phyloP scores from a whole-genome alignment of 2,797 vertebrate species.

The Potorous gilbertii region DNA sequence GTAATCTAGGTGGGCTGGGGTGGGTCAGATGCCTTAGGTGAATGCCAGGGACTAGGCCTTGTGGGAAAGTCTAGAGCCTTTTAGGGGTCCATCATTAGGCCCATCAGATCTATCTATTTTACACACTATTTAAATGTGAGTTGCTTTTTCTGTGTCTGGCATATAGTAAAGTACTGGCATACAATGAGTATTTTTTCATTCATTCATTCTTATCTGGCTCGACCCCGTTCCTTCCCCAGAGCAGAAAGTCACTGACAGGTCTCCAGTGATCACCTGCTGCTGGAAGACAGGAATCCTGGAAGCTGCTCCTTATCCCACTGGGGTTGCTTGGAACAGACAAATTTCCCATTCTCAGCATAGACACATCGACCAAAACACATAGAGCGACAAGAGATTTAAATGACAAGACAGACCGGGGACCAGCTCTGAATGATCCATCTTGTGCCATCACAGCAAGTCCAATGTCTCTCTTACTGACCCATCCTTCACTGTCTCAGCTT shows the following conservation, averaged over 20 bases:
- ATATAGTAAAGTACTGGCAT: not conserved
- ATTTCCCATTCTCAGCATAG: not conserved
- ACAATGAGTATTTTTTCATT: not conserved
- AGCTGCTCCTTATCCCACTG: not conserved
- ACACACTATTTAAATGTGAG: not conserved
- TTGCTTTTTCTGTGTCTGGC: not conserved
- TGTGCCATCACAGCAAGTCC: not conserved
- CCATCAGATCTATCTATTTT: not conserved
- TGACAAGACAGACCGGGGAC: not conserved
- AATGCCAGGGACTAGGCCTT: too few species aligned
- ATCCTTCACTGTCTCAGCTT: conserved; percentile 1
- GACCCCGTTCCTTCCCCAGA: not conserved
- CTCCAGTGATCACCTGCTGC: not conserved
- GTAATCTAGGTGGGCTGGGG: too few species aligned
- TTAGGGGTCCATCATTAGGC: too few species aligned
- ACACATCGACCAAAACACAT: not conserved
- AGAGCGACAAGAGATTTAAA: not conserved
- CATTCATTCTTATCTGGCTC: not conserved
- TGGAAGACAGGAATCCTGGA: not conserved
- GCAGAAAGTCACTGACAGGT: not conserved
- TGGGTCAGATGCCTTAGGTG: too few species aligned
- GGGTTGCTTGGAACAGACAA: not conserved
- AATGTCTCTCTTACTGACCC: not conserved
- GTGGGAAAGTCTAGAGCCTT: too few species aligned
- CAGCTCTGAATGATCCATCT: not conserved